Evolutionary conservation across 1,140 invertebrate genomes (phyloP).

Genomic region (Apis mellifera): DNA sequence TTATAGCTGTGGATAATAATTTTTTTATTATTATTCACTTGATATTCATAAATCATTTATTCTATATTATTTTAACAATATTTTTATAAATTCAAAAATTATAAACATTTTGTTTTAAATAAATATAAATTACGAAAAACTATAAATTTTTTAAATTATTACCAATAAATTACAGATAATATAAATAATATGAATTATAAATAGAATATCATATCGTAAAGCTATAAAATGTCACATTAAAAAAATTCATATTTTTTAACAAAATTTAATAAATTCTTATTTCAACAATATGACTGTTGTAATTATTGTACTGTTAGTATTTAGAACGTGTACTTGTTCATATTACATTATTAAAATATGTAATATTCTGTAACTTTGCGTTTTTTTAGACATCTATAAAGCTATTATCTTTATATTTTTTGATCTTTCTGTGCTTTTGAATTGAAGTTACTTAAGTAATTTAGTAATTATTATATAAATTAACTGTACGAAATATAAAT

Average conservation of each 20-base stretch:
- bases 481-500: slow-evolving; percentile 12
- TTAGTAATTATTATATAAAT: slow-evolving; percentile 8
- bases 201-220: slow-evolving; percentile 25
- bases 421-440: slow-evolving; percentile 24
- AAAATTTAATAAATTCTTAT: slow-evolving; percentile 24
- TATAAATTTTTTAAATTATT: slow-evolving; percentile 42
- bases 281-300: slow-evolving; percentile 39
- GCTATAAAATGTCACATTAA: slow-evolving; percentile 1
- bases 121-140: slow-evolving; percentile 29
- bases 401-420: slow-evolving; percentile 13
- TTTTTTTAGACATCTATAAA: slow-evolving; percentile 12
- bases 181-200: slow-evolving; percentile 28
- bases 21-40: not conserved
- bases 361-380: slow-evolving; percentile 34
- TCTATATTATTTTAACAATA: slow-evolving; percentile 31
- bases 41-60: slow-evolving; percentile 29
- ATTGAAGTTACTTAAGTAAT: not conserved
- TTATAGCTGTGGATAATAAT: not conserved
- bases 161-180: slow-evolving; percentile 38
- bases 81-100: not conserved
- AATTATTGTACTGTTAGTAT: slow-evolving; percentile 54
- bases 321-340: slow-evolving; percentile 32
- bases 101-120: slow-evolving; percentile 4
- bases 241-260: not conserved
- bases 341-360: slow-evolving; percentile 47